Base-by-base conservation (phyloP, 2,888 invertebrate species). In the Hemithea aestivaria region DNA sequence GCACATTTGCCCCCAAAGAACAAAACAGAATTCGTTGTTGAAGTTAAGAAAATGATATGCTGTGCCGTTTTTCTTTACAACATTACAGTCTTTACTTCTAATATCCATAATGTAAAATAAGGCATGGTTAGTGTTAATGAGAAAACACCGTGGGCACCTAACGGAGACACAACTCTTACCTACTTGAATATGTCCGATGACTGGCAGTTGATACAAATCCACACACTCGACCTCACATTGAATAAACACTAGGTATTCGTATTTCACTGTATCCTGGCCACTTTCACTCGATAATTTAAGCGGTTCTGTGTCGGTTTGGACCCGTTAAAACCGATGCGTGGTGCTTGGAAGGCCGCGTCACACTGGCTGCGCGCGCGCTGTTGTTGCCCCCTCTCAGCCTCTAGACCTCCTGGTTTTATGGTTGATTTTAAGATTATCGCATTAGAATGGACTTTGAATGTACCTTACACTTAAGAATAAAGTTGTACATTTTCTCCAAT, bases 261-360 rank as follows among this genome's bases (percentile, higher is more conserved):
- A 66, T 51, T 62, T 58, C 58, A 66, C 62, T 64, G 57, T 54
- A 62, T 63, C 54, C 58, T 60, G 56, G 56, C 32, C 75, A 81
- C 82, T 82, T 80, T 81, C 80, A 82, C 81, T 81, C 45, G 53
- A 36, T 26, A 30, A 20, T 45, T 39, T 56, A 62, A 66, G 62
- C 66, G 70, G 74, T 73, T 72, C 75, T 76, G 61, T 68, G 48
- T 74, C 41, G 36, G 41, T 21, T 33, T 29, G 6, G 10, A 63
- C 65, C 62, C 67, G 66, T 51, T 48, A 51, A 46, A 49, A 48
- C 45, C 39, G n/a, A n/a, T 31, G 35, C 35, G 48, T n/a, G n/a
- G 32, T 26, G 29, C 12, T 10, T 9, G 27, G 43, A 34, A 53
- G 62, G 53, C 53, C 66, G 71, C 70, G 73, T 64, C 67, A 62